Evolutionary conservation across 1,140 invertebrate genomes (phyloP).

Genomic region (Dreissena polymorpha): DNA sequence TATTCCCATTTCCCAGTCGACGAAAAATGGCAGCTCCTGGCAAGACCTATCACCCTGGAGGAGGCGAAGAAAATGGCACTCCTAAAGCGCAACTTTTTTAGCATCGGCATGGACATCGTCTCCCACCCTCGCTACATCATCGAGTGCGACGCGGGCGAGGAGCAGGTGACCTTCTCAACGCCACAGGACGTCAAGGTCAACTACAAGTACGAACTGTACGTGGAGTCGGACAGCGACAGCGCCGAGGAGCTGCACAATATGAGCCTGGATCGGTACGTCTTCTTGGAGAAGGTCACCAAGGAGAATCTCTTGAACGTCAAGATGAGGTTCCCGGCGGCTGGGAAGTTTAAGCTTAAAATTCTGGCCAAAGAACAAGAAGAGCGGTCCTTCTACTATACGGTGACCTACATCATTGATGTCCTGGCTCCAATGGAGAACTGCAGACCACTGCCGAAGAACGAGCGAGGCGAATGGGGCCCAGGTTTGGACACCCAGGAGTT

Average conservation of each 20-base stretch:
- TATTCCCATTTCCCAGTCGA: slow-evolving; percentile 81
- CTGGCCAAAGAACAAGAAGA: slow-evolving; percentile 62
- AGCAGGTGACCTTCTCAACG: slow-evolving; percentile 53
- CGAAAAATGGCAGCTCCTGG: slow-evolving; percentile 67
- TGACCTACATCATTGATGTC: slow-evolving; percentile 62
- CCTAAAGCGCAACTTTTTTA: slow-evolving; percentile 66
- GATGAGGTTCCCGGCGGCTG: slow-evolving; percentile 61
- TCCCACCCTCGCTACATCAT: slow-evolving; percentile 55
- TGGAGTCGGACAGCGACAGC: slow-evolving; percentile 41
- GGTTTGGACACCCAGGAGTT: slow-evolving; percentile 65
- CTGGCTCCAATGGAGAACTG: slow-evolving; percentile 56
- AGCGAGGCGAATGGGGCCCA: slow-evolving; percentile 66
- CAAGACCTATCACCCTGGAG: slow-evolving; percentile 60
- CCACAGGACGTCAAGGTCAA: slow-evolving; percentile 54
- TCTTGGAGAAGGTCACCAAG: slow-evolving; percentile 62
- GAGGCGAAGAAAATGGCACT: slow-evolving; percentile 62
- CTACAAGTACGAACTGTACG: slow-evolving; percentile 64
- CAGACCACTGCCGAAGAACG: slow-evolving; percentile 62
- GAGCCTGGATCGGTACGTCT: slow-evolving; percentile 63
- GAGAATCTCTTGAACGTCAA: slow-evolving; percentile 56
- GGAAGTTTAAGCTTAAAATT: slow-evolving; percentile 65
- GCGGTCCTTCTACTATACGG: slow-evolving; percentile 52
- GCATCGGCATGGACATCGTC: slow-evolving; percentile 54
- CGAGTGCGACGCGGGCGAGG: slow-evolving; percentile 56
- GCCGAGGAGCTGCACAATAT: slow-evolving; percentile 47